phyloP scores from a whole-genome alignment of 2,888 invertebrate species.

The Leistus spinibarbis region DNA sequence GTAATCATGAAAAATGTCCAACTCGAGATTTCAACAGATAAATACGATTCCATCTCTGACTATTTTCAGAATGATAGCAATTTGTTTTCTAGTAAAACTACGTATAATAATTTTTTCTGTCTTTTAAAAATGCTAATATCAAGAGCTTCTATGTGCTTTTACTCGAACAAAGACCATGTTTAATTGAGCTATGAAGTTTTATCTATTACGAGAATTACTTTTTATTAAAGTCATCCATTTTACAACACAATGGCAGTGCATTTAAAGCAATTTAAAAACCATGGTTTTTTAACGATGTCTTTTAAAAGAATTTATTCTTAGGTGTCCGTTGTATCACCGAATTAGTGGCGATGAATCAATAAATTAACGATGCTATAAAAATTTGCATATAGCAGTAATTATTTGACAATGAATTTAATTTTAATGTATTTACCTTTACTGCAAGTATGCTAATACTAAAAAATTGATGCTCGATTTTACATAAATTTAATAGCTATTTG shows the following conservation, averaged over 20 bases:
- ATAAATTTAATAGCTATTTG: too few species aligned
- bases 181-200: background rate
- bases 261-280: background rate
- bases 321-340: background rate
- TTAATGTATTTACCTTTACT: background rate
- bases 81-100: too few species aligned
- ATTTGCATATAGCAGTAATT: background rate
- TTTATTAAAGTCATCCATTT: background rate
- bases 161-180: background rate
- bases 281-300: background rate
- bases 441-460: background rate
- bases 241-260: background rate
- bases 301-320: background rate
- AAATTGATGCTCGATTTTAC: background rate
- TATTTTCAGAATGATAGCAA: too few species aligned
- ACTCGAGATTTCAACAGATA: too few species aligned
- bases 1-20: background rate
- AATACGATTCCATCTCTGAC: too few species aligned
- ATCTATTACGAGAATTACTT: too few species aligned
- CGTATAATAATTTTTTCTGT: too few species aligned
- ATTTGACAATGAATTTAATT: background rate
- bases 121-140: too few species aligned
- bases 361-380: background rate
- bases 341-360: background rate
- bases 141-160: too few species aligned